These are phyloP conservation scores for Drosophila pallidifrons DNA, from an alignment of 1,140 invertebrate species.

Conservation along the genomic window DNA sequence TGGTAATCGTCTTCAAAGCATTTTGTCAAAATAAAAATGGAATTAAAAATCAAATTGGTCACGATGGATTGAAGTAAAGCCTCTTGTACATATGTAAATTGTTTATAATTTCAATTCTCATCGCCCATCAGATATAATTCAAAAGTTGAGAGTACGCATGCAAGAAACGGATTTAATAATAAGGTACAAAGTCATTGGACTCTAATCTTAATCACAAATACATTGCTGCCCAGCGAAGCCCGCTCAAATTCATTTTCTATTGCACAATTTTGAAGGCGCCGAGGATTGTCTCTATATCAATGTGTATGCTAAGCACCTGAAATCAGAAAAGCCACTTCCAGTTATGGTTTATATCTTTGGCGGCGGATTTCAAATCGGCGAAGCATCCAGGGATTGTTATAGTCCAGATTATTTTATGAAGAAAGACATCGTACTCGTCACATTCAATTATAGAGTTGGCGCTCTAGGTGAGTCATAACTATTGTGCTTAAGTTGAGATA, in stretches of 20 bases:
- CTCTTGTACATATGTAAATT: too few species aligned
- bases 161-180: too few species aligned
- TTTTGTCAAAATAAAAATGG: too few species aligned
- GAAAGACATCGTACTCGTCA: conserved; percentile 88
- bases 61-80: too few species aligned
- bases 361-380: conserved; percentile 87
- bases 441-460: conserved; percentile 90
- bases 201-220: too few species aligned
- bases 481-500: too few species aligned
- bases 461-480: conserved; percentile 84
- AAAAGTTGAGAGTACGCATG: too few species aligned
- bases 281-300: conserved; percentile 80
- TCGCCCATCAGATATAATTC: too few species aligned
- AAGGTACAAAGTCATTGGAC: too few species aligned
- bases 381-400: conserved; percentile 83
- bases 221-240: conserved; percentile 44
- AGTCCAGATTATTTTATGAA: conserved; percentile 88
- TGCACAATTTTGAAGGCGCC: conserved; percentile 58
- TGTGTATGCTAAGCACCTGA: conserved; percentile 69
- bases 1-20: too few species aligned
- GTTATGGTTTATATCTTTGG: conserved; percentile 91
- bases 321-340: conserved; percentile 81
- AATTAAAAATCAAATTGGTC: too few species aligned
- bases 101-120: too few species aligned
- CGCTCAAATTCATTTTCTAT: conserved; percentile 62